These are phyloP conservation scores for Brotogeris chrysoptera DNA, from an alignment of 2,797 vertebrate species.

Conservation along the genomic window DNA sequence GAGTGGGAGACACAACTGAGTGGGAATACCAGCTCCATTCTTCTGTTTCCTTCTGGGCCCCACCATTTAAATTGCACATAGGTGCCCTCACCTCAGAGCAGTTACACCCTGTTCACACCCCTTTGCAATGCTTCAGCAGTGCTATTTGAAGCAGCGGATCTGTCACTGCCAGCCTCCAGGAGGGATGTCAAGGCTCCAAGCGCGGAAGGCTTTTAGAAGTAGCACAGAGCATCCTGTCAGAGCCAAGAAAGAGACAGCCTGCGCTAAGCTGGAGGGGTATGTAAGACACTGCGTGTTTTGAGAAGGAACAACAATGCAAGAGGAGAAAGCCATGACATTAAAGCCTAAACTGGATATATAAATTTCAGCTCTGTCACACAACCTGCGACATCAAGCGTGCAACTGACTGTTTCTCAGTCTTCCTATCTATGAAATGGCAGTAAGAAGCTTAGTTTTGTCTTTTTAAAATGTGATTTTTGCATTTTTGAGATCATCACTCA, in stretches of 20 bases:
- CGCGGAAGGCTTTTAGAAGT: background rate
- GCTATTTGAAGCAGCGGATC: background rate
- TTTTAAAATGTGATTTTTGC: background rate
- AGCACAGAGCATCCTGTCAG: constrained; percentile 6
- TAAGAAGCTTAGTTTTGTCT: background rate
- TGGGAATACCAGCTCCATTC: background rate
- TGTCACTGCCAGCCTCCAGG: background rate
- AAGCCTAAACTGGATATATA: background rate
- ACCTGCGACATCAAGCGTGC: background rate
- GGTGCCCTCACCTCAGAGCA: background rate
- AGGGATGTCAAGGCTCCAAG: background rate
- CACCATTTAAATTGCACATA: background rate
- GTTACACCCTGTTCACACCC: background rate
- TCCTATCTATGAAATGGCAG: background rate
- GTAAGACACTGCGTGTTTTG: background rate
- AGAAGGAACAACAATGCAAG: background rate
- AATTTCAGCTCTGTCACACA: background rate
- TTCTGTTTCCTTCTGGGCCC: background rate
- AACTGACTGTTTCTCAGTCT: background rate
- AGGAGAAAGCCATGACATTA: background rate
- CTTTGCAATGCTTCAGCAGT: background rate
- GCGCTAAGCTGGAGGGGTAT: background rate
- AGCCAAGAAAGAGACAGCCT: background rate
- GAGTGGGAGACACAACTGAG: background rate
- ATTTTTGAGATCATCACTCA: background rate